phyloP scores from a whole-genome alignment of 2,888 invertebrate genomes.

The Leptinotarsa rubiginosa region DNA sequence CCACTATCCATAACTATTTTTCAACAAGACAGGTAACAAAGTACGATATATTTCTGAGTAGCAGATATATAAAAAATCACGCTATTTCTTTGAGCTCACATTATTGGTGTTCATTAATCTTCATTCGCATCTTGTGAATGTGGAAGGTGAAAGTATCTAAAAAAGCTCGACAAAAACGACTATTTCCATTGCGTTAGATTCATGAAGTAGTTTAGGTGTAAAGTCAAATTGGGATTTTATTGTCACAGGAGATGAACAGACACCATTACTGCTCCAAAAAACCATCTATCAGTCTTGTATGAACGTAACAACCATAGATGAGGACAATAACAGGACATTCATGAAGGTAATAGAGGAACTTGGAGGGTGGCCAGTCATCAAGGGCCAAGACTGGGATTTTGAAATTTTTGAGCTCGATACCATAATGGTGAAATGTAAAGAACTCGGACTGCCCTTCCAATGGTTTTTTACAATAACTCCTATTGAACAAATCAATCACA shows the following conservation, averaged over 20 bases:
- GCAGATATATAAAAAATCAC: too few species aligned
- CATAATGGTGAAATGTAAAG: slow-evolving; percentile 23
- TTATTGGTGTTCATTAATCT: too few species aligned
- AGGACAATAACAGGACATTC: slow-evolving; percentile 35
- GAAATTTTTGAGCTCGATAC: slow-evolving; percentile 23
- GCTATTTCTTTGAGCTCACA: too few species aligned
- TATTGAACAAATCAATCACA: background rate
- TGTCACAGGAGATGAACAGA: slow-evolving; percentile 17
- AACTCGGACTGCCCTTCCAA: slow-evolving; percentile 34
- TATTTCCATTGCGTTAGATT: too few species aligned
- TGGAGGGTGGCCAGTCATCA: slow-evolving; percentile 40
- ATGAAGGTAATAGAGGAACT: slow-evolving; percentile 26
- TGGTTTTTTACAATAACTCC: slow-evolving; percentile 30
- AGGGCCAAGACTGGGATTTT: slow-evolving; percentile 25
- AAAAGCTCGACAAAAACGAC: too few species aligned
- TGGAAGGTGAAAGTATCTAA: too few species aligned
- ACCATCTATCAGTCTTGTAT: slow-evolving; percentile 43
- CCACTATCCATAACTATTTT: too few species aligned
- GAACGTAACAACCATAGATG: slow-evolving; percentile 40
- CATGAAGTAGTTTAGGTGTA: too few species aligned
- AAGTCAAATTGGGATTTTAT: too few species aligned
- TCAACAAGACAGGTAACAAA: too few species aligned
- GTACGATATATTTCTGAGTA: too few species aligned
- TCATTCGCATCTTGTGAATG: too few species aligned
- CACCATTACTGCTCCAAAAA: slow-evolving; percentile 27